phyloP scores from a whole-genome alignment of 1,140 invertebrate species.

The Halesus radiatus region DNA sequence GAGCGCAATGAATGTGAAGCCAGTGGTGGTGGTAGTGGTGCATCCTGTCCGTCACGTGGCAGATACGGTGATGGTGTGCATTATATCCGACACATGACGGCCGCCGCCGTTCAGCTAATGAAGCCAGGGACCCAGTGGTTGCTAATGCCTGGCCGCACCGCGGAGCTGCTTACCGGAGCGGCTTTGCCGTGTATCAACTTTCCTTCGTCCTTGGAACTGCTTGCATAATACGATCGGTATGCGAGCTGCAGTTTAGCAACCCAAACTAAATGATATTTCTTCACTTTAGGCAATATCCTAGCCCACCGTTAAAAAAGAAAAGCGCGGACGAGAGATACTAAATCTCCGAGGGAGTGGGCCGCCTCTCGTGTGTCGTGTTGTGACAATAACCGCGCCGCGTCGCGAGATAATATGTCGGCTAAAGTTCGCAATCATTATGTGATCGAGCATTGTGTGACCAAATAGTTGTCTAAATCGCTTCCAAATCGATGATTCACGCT shows the following conservation, averaged over 20 bases:
- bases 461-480: conserved; percentile 1
- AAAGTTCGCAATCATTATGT: no score
- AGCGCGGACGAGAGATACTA: no score
- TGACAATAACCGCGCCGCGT: no score
- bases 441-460: neutral
- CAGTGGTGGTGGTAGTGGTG: neutral
- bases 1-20: neutral
- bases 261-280: neutral
- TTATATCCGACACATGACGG: no score
- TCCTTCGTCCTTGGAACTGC: conserved; percentile 54
- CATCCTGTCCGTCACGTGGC: neutral
- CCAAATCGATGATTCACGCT: neutral
- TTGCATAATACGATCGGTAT: conserved; percentile 55
- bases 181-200: conserved; percentile 50
- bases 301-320: neutral
- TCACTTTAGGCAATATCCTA: neutral
- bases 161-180: conserved; percentile 7
- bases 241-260: conserved; percentile 40
- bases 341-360: no score
- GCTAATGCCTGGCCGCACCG: conserved; percentile 15
- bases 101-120: no score
- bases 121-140: neutral
- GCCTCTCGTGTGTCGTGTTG: no score
- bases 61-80: no score
- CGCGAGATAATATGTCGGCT: no score